phyloP scores from a whole-genome alignment of 1,140 invertebrate genomes.

The Sarcophaga peregrina region DNA sequence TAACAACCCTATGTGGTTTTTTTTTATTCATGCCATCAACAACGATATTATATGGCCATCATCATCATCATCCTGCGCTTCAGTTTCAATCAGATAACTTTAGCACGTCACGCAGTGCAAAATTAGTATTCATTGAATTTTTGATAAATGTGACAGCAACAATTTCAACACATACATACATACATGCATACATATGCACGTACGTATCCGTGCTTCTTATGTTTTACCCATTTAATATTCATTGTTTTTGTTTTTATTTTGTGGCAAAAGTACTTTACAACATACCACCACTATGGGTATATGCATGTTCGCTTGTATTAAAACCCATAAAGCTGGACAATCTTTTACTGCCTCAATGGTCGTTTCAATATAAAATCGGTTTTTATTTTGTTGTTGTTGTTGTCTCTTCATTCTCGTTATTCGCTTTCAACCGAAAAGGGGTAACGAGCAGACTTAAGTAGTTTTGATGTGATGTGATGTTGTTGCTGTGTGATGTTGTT shows the following conservation, averaged over 20 bases:
- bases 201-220: too few relatives aligned
- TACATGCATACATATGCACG: background rate
- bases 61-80: background rate
- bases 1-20: too few relatives aligned
- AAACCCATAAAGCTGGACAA: background rate
- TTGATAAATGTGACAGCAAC: constrained; percentile 46
- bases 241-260: background rate
- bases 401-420: background rate
- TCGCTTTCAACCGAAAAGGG: constrained; percentile 5
- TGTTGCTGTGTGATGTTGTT: constrained; percentile 27
- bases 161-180: constrained; percentile 36
- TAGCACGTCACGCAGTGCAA: constrained; percentile 44
- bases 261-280: constrained; percentile 2
- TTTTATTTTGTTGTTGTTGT: background rate
- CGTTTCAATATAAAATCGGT: too few relatives aligned
- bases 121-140: constrained; percentile 47
- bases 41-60: background rate
- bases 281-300: background rate
- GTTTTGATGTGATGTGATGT: constrained; percentile 1
- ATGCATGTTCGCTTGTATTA: background rate
- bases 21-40: background rate
- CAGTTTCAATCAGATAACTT: constrained; percentile 44
- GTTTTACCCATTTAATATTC: too few relatives aligned
- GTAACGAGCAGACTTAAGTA: constrained; percentile 18
- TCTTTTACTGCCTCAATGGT: background rate